Conservation (phyloP, 92 coral and sea anemone species). For the Porites lobata region DNA sequence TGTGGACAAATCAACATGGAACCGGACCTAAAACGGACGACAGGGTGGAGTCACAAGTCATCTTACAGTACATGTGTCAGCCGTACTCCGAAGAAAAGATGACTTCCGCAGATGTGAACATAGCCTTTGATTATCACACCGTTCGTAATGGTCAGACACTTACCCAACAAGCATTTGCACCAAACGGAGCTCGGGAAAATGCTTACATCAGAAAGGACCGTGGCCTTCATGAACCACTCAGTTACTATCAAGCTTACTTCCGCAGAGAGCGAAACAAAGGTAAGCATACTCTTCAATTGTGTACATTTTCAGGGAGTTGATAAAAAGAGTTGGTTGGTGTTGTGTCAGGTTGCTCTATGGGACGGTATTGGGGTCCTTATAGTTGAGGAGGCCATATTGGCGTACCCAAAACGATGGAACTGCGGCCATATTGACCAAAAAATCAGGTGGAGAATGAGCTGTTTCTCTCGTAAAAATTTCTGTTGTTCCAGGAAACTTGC, state of each 20-base stretch:
- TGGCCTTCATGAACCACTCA: slow-evolving; percentile 37
- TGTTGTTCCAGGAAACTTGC: too few relatives aligned
- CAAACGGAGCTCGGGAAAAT: background rate
- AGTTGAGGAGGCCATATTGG: too few relatives aligned
- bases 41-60: slow-evolving; percentile 5
- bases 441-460: too few relatives aligned
- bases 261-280: slow-evolving; percentile 49
- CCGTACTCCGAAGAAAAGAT: slow-evolving; percentile 1
- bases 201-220: slow-evolving; percentile 3
- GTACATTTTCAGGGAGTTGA: background rate
- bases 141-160: slow-evolving; percentile 16
- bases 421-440: too few relatives aligned
- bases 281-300: background rate
- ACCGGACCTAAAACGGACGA: slow-evolving; percentile 3
- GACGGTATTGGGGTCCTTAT: too few relatives aligned
- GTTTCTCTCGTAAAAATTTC: too few relatives aligned
- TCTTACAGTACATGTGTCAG: slow-evolving; percentile 22
- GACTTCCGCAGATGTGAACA: background rate
- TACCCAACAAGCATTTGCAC: background rate
- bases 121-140: background rate
- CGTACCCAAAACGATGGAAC: too few relatives aligned
- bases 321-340: background rate
- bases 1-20: slow-evolving; percentile 2
- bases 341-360: background rate
- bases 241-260: slow-evolving; percentile 7